Percentiles rank a stretch among this genome's conserved stretches.
Conservation (phyloP, 2,113 vertebrate species). For the Hyla sarda region DNA sequence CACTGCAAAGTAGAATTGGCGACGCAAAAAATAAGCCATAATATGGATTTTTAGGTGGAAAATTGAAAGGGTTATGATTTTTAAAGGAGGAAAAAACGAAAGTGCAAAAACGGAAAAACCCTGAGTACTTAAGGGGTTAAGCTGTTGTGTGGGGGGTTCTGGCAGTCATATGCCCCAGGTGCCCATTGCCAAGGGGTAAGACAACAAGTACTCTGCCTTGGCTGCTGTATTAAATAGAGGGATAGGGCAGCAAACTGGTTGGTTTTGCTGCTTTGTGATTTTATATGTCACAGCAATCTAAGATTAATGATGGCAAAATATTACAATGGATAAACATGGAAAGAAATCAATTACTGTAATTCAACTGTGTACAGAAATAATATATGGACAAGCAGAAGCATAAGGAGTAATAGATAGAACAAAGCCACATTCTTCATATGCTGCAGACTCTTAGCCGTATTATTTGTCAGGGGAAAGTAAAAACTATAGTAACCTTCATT, state of each 20-base stretch:
- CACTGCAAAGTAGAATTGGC: too few relatives aligned
- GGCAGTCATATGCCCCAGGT: too few relatives aligned
- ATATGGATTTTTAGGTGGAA: too few relatives aligned
- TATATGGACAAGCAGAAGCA: conserved; percentile 14
- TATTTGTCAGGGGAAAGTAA: conserved; percentile 42
- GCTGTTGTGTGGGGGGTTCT: too few relatives aligned
- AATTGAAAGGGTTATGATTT: too few relatives aligned
- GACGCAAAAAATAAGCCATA: too few relatives aligned
- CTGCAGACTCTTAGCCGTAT: conserved; percentile 4
- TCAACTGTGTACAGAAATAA: neutral
- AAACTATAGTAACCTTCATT: rapidly evolving
- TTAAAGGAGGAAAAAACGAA: too few relatives aligned
- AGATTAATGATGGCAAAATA: neutral
- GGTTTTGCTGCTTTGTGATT: neutral
- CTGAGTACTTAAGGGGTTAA: too few relatives aligned
- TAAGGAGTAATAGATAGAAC: conserved; percentile 7
- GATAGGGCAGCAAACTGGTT: neutral
- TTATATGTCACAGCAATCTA: neutral
- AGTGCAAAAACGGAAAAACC: too few relatives aligned
- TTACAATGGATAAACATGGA: neutral
- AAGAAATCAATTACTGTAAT: neutral
- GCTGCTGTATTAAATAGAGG: too few relatives aligned
- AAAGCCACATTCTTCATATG: conserved; percentile 13
- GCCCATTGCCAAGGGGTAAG: too few relatives aligned
- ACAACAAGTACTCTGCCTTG: too few relatives aligned